These are phyloP conservation scores for Luperina nickerlii DNA, from an alignment of 2,888 invertebrate species.

Conservation along the genomic window DNA sequence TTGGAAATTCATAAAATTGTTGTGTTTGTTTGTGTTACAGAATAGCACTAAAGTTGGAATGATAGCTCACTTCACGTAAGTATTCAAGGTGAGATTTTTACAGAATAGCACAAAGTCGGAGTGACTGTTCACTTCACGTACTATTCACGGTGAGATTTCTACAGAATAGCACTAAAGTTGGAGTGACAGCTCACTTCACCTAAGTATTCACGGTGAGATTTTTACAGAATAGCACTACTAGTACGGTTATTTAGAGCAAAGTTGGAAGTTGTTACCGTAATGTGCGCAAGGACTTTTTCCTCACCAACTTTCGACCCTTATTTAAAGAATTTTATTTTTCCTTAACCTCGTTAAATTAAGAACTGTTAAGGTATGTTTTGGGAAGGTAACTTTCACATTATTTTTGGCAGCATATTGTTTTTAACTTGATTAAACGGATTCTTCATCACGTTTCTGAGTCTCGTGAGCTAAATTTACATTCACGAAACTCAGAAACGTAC, in stretches of 20 bases:
- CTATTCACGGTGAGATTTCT: too few relatives aligned
- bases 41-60: not conserved
- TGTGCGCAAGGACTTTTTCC: constrained; percentile 62
- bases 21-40: not conserved
- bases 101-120: not conserved
- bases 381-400: constrained; percentile 23
- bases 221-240: too few relatives aligned
- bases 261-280: constrained; percentile 67
- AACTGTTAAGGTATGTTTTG: constrained; percentile 27
- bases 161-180: too few relatives aligned
- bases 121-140: too few relatives aligned
- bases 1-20: too few relatives aligned
- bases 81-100: too few relatives aligned
- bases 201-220: too few relatives aligned
- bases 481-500: not conserved
- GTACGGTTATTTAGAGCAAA: constrained; percentile 51
- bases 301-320: constrained; percentile 19
- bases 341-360: constrained; percentile 19
- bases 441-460: constrained; percentile 32
- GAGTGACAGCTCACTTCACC: too few relatives aligned
- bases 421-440: constrained; percentile 22
- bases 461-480: constrained; percentile 4
- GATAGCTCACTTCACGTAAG: too few relatives aligned
- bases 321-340: constrained; percentile 26
- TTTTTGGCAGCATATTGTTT: constrained; percentile 30